A percentile compares a stretch with the other conserved stretches of the same genome.
phyloP scores from a whole-genome alignment of 2,797 vertebrate genomes.

The Tympanoctomys barrerae region DNA sequence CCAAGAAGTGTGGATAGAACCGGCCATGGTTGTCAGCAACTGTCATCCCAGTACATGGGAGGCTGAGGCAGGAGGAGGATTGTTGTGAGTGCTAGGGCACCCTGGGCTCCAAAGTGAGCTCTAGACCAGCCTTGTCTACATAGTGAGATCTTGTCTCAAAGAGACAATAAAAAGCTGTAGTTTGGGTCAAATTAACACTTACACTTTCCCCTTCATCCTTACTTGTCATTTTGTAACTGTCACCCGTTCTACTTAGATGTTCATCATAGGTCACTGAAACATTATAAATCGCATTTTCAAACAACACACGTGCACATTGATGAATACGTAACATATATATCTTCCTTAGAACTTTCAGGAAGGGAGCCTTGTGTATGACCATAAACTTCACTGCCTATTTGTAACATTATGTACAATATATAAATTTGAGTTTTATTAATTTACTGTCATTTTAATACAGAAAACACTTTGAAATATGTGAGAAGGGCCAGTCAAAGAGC shows the following conservation, averaged over 20 bases:
- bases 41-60: no score
- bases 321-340: background rate
- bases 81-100: no score
- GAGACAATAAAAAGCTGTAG: no score
- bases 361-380: background rate
- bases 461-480: constrained; percentile 45
- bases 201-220: background rate
- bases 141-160: no score
- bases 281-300: background rate
- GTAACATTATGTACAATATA: background rate
- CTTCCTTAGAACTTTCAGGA: background rate
- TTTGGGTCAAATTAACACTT: background rate
- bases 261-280: background rate
- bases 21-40: no score
- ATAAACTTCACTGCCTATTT: background rate
- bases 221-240: background rate
- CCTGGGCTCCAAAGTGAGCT: no score
- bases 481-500: background rate
- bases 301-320: background rate
- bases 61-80: no score
- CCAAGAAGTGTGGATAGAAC: background rate
- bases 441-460: constrained; percentile 14
- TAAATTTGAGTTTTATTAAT: background rate
- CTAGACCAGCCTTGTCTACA: no score
- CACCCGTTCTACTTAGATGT: background rate